phyloP scores from a whole-genome alignment of 1,140 invertebrate genomes.

The Pseudomyrmex gracilis region DNA sequence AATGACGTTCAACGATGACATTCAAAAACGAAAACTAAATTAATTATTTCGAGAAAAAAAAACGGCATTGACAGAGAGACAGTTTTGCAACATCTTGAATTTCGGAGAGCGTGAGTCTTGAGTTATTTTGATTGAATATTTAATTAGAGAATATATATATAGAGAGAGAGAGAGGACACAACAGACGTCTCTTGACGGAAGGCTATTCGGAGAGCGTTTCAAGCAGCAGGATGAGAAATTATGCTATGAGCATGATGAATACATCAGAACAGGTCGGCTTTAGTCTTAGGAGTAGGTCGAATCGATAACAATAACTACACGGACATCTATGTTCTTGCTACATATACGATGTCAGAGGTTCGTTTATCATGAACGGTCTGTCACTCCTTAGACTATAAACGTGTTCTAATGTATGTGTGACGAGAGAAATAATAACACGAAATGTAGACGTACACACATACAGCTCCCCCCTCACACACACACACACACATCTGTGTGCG shows the following conservation, averaged over 20 bases:
- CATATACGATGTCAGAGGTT: conserved; percentile 18
- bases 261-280: conserved; percentile 70
- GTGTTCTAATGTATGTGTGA: background rate
- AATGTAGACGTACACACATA: too few relatives aligned
- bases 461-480: too few relatives aligned
- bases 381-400: background rate
- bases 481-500: too few relatives aligned
- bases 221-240: conserved; percentile 57
- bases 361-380: conserved; percentile 23
- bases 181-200: background rate
- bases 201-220: conserved; percentile 15
- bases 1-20: background rate
- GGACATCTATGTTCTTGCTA: conserved; percentile 46
- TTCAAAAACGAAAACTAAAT: too few relatives aligned
- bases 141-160: background rate
- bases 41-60: too few relatives aligned
- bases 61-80: background rate
- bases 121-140: conserved; percentile 2
- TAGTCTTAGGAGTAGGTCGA: conserved; percentile 76
- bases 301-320: conserved; percentile 78
- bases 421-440: background rate
- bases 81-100: background rate
- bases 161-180: too few relatives aligned
- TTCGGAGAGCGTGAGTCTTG: background rate
- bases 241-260: conserved; percentile 65